These are phyloP conservation scores for Bombus confusus DNA, from an alignment of 1,140 invertebrate species.

Conservation along the genomic window DNA sequence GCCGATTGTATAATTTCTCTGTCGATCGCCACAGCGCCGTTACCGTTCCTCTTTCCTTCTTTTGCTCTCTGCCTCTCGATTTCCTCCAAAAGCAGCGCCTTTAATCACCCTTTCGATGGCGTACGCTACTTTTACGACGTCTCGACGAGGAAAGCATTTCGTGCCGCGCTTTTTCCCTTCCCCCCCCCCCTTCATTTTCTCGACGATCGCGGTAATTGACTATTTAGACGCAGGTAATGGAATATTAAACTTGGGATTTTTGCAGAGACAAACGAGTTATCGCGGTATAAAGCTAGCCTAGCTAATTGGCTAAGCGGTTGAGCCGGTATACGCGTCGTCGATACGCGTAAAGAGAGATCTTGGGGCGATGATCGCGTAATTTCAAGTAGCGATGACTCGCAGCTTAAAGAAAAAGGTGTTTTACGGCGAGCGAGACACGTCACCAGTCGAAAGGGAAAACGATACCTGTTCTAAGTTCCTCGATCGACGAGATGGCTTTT, in stretches of 20 bases:
- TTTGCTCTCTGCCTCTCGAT: neutral
- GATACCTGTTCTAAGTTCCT: neutral
- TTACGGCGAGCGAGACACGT: neutral
- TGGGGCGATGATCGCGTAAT: neutral
- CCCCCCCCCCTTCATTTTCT: rapidly evolving
- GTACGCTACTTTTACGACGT: neutral
- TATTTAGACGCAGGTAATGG: neutral
- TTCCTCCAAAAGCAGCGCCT: neutral
- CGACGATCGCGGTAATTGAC: neutral
- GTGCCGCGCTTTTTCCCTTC: neutral
- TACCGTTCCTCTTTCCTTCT: constrained; percentile 26
- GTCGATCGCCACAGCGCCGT: constrained; percentile 13
- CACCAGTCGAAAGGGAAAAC: constrained; percentile 42
- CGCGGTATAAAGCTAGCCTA: neutral
- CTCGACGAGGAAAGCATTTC: neutral
- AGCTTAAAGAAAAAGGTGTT: neutral
- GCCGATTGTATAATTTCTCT: constrained; percentile 59
- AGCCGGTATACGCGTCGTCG: neutral
- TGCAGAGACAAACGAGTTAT: neutral
- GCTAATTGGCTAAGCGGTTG: neutral
- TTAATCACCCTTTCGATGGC: neutral
- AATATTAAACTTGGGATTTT: neutral
- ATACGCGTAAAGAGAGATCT: neutral
- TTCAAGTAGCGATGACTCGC: neutral
- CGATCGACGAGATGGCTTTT: neutral